Base-by-base conservation (phyloP, 2,888 invertebrate genomes). In the Lasioglossum zephyrum region DNA sequence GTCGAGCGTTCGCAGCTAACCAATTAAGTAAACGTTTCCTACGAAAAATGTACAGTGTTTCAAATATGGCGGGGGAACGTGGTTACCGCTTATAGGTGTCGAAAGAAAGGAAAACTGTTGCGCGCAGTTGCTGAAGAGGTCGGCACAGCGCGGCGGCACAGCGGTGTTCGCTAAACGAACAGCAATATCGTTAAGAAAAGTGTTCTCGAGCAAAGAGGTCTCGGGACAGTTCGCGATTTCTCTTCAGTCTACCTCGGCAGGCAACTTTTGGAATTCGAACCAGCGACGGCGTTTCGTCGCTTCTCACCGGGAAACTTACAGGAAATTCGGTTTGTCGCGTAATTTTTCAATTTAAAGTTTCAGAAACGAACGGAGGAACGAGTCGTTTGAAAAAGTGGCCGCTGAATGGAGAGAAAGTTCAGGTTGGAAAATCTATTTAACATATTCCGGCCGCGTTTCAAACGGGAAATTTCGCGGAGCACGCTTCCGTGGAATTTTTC, bases 271-370 rank as follows among this genome's bases (percentile, higher is more conserved):
- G 66, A 77, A 49, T 77, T 77, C 63, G 36, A 31, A 13, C n/a
- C 39, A 39, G 69, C 39, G 16, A 36, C 39, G 16, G 9, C 69
- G 49, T 39, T 77, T 77, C 39, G n/a, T 63, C 63, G 63, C 4
- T 44, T 76, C 44, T 2, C 13, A 16, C n/a, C 36, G 36, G 36
- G 36, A n/a, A 77, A 49, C 13, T n/a, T 69, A 39, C 31, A 2
- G 22, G 36, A 49, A 69, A 77, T 77, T 77, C 77, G 49, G 69
- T 69, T 77, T 77, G 69, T 49, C 77, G 47, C n/a, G 69, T 77
- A 66, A 69, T 80, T 80, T 69, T 75, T 75, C 79, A 36, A 49
- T 49, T 26, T 39, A 63, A 60, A 63, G 26, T 73, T 63, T 63
- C 22, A 13, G n/a, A 79, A 79, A 63, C 63, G 74, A 79, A 47